A percentile compares a stretch with the other conserved stretches of the same genome.
phyloP scores from a whole-genome alignment of 2,888 invertebrate species.

The Orchesellides sinensis region DNA sequence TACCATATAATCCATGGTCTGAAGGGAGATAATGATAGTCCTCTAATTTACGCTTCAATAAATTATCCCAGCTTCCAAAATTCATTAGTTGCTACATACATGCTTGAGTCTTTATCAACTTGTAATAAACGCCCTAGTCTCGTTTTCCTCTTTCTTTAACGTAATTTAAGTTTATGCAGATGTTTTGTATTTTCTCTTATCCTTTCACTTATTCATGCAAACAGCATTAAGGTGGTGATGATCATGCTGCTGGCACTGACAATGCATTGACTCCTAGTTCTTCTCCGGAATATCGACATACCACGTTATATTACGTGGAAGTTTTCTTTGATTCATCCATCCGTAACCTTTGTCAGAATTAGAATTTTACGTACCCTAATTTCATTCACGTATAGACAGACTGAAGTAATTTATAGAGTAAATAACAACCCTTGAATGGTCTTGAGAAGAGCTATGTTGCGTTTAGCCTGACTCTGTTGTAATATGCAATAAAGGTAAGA shows the following conservation, averaged over 20 bases:
- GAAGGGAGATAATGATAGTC: slow-evolving; percentile 68
- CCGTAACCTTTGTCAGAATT: slow-evolving; percentile 13
- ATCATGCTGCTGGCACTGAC: slow-evolving; percentile 40
- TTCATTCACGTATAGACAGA: slow-evolving; percentile 57
- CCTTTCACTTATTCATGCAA: not conserved
- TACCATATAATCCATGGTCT: slow-evolving; percentile 61
- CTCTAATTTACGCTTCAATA: slow-evolving; percentile 68
- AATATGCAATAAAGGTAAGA: slow-evolving; percentile 1
- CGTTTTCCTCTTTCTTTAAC: slow-evolving; percentile 31
- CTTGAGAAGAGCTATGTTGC: not conserved
- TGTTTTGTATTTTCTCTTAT: slow-evolving; percentile 40
- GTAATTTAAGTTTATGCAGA: slow-evolving; percentile 62
- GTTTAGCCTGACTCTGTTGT: slow-evolving; percentile 10
- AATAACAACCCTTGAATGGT: slow-evolving; percentile 56
- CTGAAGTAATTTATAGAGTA: slow-evolving; percentile 63
- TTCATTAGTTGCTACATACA: slow-evolving; percentile 64
- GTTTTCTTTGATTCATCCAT: not conserved
- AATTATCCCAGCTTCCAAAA: slow-evolving; percentile 67
- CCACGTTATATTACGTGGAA: too few relatives aligned
- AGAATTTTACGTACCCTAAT: slow-evolving; percentile 60
- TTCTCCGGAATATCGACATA: too few relatives aligned
- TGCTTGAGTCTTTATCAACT: slow-evolving; percentile 66
- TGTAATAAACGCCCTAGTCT: slow-evolving; percentile 64
- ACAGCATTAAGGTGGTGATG: not conserved
- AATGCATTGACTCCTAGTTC: slow-evolving; percentile 7